Evolutionary conservation across 2,113 vertebrate species (phyloP), one percentile per base, ranked within the genome.

Genomic region (Arvicanthis niloticus): DNA sequence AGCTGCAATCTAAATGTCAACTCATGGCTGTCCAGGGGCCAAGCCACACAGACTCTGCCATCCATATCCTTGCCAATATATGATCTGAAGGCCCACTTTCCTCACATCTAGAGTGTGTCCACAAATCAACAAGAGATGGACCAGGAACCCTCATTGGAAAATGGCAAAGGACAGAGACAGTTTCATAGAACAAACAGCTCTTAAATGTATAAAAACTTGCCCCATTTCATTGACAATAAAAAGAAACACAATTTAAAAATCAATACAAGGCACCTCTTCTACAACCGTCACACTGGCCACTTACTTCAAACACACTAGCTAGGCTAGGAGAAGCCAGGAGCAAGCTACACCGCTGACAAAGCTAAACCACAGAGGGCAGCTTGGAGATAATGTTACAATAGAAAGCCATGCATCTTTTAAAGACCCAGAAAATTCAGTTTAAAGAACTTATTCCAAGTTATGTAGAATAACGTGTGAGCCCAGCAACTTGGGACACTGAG

Each of bases 61-160:
- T 6, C 29, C 19, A 31, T 19, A 70, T 26, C 45, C 75, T 72
- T 0, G 2, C 53, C 2, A 11, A 42, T 0, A 22, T 0, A 21
- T 22, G 5, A 31, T 7, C 4, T 5, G 24, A 81, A n/a, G 26
- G 58, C 76, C 37, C 26, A 58, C 60, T 76, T 89, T 67, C 62
- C 60, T 67, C n/a, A 51, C 42, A 91, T 6, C 53, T 87, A 87
- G 91, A 96, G 51, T 77, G 82, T 93, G 9, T 68, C 84, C 17
- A 86, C 26, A 67, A 86, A 67, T 86, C 88, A 89, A 68, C 19
- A 94, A 94, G 60, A 89, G 76, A 76, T 76, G 19, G 8, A 40
- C 26, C 60, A 56, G 7, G 24, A 62, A 68, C 22, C 68, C 40
- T 8, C 81, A 77, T 26, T 26, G 82, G 15, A 92, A 88, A 95